phyloP scores from a whole-genome alignment of 2,113 vertebrate species.

The Sturnira hondurensis region DNA sequence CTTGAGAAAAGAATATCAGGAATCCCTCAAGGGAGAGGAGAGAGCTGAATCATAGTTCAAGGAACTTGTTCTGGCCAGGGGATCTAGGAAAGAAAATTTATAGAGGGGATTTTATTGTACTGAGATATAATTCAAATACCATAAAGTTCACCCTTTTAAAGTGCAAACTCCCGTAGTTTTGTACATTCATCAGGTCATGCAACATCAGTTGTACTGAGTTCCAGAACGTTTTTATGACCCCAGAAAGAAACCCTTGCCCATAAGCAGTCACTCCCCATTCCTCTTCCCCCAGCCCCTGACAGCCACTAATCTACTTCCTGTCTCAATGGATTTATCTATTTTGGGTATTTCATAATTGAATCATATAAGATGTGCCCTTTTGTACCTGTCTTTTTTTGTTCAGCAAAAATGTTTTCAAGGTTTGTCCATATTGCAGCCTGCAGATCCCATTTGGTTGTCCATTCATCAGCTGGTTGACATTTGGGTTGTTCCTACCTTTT shows the following conservation, averaged over 20 bases:
- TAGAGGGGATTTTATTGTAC: not conserved
- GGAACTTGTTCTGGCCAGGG: not conserved
- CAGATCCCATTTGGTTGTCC: not conserved
- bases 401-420: not conserved
- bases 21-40: not conserved
- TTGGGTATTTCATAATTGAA: not conserved
- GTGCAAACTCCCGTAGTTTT: not conserved
- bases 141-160: not conserved
- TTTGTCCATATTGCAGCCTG: not conserved
- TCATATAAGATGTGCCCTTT: not conserved
- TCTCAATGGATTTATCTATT: not conserved
- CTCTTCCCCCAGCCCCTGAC: not conserved
- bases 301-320: not conserved
- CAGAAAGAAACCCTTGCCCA: not conserved
- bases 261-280: not conserved
- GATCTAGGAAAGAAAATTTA: not conserved
- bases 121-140: not conserved
- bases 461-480: not conserved
- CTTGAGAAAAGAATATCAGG: not conserved
- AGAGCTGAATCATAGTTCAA: not conserved
- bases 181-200: not conserved
- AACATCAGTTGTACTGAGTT: not conserved
- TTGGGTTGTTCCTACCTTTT: not conserved
- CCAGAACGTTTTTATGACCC: not conserved
- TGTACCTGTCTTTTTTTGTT: not conserved